These are phyloP conservation scores for Porphyrio hochstetteri DNA, from an alignment of 2,113 vertebrate genomes.

Conservation along the genomic window DNA sequence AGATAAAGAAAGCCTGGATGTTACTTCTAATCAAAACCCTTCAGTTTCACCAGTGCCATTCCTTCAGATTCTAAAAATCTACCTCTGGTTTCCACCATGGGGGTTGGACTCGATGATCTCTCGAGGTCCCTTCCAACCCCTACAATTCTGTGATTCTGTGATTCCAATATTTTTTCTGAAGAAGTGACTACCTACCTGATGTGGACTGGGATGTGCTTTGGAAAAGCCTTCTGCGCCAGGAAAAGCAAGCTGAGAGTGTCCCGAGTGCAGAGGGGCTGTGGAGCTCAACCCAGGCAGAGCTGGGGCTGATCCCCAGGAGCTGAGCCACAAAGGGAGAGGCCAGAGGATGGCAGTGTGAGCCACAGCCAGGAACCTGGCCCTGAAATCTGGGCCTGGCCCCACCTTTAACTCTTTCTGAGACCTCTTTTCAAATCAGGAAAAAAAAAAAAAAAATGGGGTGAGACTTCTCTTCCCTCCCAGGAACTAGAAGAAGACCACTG, in stretches of 20 bases:
- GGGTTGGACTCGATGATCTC: too few relatives aligned
- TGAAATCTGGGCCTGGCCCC: not conserved
- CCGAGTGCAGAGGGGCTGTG: not conserved
- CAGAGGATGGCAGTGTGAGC: not conserved
- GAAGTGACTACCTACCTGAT: not conserved
- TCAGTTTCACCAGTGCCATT: not conserved
- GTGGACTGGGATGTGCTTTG: not conserved
- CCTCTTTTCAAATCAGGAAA: not conserved
- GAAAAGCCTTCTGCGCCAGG: not conserved
- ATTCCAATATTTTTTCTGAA: not conserved
- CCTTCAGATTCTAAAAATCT: not conserved
- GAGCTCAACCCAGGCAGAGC: not conserved
- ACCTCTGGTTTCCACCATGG: not conserved
- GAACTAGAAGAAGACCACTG: not conserved
- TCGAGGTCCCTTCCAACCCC: too few relatives aligned
- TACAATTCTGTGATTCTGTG: too few relatives aligned
- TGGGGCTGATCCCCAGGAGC: not conserved
- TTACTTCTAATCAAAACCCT: not conserved
- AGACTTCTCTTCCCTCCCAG: not conserved
- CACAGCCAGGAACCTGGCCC: not conserved
- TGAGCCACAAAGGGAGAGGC: fast-evolving
- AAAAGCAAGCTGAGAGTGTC: not conserved
- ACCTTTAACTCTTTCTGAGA: not conserved
- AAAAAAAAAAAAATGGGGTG: not conserved
- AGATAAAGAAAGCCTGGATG: not conserved